A percentile compares a stretch with the other conserved stretches of the same genome.
Evolutionary conservation across 2,797 vertebrate species (phyloP).

Genomic region (Fundulus diaphanus): DNA sequence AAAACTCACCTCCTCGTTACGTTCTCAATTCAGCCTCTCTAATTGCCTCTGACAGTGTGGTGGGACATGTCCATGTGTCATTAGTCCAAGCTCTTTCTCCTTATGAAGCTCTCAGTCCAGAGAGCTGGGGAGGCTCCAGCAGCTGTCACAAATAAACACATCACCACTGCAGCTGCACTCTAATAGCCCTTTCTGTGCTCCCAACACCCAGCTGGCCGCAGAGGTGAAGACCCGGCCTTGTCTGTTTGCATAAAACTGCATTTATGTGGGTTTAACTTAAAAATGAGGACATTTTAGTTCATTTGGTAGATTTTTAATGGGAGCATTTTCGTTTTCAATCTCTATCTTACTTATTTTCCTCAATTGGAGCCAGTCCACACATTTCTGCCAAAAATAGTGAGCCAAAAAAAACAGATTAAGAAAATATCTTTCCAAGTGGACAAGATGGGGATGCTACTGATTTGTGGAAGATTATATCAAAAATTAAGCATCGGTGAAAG

Average conservation of each 20-base stretch:
- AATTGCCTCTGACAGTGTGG: slow-evolving; percentile 49
- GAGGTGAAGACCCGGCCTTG: slow-evolving; percentile 32
- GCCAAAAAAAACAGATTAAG: not conserved
- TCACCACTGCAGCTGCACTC: slow-evolving; percentile 47
- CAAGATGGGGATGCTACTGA: not conserved
- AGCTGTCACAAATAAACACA: slow-evolving; percentile 62
- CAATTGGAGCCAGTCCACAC: not conserved
- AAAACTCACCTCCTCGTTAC: slow-evolving; percentile 35
- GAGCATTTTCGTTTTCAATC: slow-evolving; percentile 2
- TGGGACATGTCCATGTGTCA: slow-evolving; percentile 47
- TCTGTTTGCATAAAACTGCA: not conserved
- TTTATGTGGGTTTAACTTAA: not conserved
- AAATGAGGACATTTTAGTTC: slow-evolving; percentile 16
- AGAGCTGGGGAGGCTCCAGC: slow-evolving; percentile 46
- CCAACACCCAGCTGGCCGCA: slow-evolving; percentile 47
- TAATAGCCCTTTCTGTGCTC: slow-evolving; percentile 51
- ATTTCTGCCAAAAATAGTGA: not conserved
- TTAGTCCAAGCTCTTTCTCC: slow-evolving; percentile 38
- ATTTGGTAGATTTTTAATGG: slow-evolving; percentile 11
- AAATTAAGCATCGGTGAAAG: not conserved
- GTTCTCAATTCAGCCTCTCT: slow-evolving; percentile 24
- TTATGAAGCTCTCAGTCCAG: slow-evolving; percentile 55
- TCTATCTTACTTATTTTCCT: not conserved
- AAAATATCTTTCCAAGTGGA: not conserved
- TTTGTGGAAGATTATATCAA: not conserved